Base-by-base conservation (phyloP, 64 coral and sea anemone species). In the Cladopsammia gracilis region DNA sequence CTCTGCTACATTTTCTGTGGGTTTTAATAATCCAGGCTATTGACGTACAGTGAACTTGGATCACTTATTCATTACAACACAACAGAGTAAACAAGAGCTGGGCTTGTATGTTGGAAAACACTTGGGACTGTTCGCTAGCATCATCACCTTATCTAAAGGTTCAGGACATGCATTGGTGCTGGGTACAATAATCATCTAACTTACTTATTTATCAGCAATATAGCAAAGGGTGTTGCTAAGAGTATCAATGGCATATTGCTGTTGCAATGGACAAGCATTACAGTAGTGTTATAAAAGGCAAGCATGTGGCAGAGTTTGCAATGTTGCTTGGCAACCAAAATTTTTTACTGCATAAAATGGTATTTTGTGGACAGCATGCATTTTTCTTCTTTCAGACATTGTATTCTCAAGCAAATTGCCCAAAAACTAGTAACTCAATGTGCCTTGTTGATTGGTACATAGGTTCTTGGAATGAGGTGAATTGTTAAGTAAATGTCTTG, bases 241-340 rank as follows among this genome's bases (percentile, higher is more conserved):
- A 45, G 24, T 34, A 8, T 26, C 24, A 11, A 26, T 13, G 59
- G 52, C 12, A 11, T 8, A 79, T 18, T 44, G 43, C 19, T 67
- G 15, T 46, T 67, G 19, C 44, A 84, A 66, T 64, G 62, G 60
- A 25, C 20, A 47, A 13, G 43, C 60, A 47, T n/a, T n/a, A 24
- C 44, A 59, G 14, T 83, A 62, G 7, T 45, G 5, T 10, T 24
- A 20, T 78, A 56, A 4, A 57, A 19, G 19, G 6, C n/a, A 19
- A 69, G 46, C 8, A 50, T 15, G 73, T 42, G 22, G 57, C 14
- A 34, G 44, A 64, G 20, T 62, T 48, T 65, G 2, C 25, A 67
- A 9, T 68, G 80, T 84, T 84, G 80, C 80, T 50, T 50, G 80
- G 61, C 80, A 84, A 84, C 61, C 46, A 64, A 82, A 60, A 19